Evolutionary conservation across 2,113 vertebrate genomes (phyloP).

Genomic region (Cettia cetti): DNA sequence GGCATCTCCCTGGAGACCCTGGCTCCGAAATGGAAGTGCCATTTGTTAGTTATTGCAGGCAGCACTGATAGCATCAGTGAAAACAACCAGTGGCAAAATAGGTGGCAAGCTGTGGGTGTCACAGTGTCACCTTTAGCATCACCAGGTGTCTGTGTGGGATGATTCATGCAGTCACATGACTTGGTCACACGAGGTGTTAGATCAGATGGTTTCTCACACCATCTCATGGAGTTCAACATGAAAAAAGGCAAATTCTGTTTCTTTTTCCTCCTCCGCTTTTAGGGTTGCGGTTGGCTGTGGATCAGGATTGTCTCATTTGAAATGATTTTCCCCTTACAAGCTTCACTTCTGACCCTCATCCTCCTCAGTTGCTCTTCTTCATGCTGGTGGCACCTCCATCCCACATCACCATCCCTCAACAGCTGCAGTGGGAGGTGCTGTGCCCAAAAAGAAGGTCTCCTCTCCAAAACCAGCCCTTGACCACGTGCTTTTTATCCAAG

Average conservation of each 20-base stretch:
- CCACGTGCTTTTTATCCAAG: accelerated
- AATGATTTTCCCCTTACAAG: background rate
- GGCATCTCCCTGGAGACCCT: background rate
- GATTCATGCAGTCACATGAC: background rate
- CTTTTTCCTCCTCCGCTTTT: background rate
- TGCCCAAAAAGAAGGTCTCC: background rate
- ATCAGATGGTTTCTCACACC: background rate
- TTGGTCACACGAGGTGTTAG: background rate
- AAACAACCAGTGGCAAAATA: background rate
- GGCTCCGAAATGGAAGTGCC: background rate
- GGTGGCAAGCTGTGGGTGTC: background rate
- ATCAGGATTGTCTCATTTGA: background rate
- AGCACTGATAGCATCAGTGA: background rate
- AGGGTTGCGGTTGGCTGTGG: background rate
- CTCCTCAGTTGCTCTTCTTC: background rate
- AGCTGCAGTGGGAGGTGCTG: background rate
- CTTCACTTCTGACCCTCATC: background rate
- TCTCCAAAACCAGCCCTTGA: background rate
- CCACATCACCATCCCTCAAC: background rate
- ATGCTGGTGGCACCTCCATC: background rate
- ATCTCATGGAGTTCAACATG: background rate
- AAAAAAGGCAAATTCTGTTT: background rate
- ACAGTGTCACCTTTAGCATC: background rate
- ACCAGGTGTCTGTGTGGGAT: background rate
- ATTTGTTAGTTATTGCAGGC: background rate